Conservation (phyloP, 2,113 vertebrate species). For the Stegastes partitus region DNA sequence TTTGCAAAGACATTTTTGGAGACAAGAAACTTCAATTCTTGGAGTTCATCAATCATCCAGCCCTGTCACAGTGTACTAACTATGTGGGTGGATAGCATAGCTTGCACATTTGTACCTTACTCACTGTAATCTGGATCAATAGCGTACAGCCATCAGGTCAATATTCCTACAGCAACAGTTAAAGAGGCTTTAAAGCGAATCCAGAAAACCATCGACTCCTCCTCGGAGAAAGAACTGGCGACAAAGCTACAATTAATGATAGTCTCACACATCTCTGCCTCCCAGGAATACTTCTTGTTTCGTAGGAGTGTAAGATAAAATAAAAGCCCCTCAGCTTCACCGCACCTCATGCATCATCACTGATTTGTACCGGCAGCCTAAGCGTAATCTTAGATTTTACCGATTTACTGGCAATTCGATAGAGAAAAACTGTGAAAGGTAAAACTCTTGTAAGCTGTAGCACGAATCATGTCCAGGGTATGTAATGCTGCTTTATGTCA, state of each 20-base stretch:
- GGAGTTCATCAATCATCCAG: background rate
- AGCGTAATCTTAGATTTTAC: background rate
- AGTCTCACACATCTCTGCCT: background rate
- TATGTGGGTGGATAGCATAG: background rate
- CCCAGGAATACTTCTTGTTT: background rate
- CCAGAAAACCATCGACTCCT: background rate
- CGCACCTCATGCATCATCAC: background rate
- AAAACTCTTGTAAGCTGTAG: background rate
- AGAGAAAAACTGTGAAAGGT: background rate
- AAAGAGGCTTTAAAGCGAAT: background rate
- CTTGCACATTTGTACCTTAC: background rate
- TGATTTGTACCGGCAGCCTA: background rate
- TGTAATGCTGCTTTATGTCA: background rate
- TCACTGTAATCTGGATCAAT: slow-evolving; percentile 17
- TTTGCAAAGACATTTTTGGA: background rate
- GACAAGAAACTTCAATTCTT: background rate
- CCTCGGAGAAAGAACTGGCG: background rate
- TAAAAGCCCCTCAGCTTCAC: background rate
- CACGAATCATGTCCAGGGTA: background rate
- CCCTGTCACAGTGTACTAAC: background rate
- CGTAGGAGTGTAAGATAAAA: background rate
- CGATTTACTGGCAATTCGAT: background rate
- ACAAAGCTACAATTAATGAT: background rate
- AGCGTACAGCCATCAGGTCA: background rate
- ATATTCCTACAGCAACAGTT: background rate